These are phyloP conservation scores for Haplotaxodon microlepis DNA, from an alignment of 2,113 vertebrate species.

Conservation along the genomic window DNA sequence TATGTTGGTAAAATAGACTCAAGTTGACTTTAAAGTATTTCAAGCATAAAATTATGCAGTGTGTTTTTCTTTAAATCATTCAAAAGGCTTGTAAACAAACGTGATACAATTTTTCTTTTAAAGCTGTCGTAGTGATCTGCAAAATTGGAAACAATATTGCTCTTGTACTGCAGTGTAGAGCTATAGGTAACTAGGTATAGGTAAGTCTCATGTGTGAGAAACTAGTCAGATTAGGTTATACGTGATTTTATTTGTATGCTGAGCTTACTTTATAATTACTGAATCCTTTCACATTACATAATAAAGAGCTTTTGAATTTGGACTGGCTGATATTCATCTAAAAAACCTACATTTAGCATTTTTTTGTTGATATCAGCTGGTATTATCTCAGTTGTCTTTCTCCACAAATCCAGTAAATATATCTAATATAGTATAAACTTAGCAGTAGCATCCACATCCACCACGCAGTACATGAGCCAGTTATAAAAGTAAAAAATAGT, in stretches of 20 bases:
- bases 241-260: background rate
- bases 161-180: background rate
- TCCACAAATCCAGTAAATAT: background rate
- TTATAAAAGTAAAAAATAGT: background rate
- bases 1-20: background rate
- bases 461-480: background rate
- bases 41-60: background rate
- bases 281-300: background rate
- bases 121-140: background rate
- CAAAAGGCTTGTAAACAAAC: background rate
- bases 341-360: background rate
- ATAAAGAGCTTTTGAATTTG: background rate
- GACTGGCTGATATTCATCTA: background rate
- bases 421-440: background rate
- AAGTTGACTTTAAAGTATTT: background rate
- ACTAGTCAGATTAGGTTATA: background rate
- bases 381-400: background rate
- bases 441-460: background rate
- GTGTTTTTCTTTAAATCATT: background rate
- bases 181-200: background rate
- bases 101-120: background rate
- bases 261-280: background rate
- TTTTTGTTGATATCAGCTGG: background rate
- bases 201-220: background rate
- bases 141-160: background rate